Conservation (phyloP, 2,113 vertebrate genomes). For the Sarotherodon lohbergeri region DNA sequence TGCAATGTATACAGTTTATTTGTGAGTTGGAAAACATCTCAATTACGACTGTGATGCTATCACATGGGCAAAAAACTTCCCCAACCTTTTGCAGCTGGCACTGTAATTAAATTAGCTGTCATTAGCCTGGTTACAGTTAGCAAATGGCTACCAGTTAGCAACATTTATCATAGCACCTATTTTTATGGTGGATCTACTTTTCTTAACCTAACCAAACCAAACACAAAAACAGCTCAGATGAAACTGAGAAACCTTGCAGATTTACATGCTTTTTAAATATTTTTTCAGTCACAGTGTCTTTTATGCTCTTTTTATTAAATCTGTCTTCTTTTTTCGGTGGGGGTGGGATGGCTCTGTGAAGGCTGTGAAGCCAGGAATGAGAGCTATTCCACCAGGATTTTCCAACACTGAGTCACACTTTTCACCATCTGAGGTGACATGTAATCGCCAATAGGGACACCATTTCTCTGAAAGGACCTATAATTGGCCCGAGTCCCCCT, state of each 20-base stretch:
- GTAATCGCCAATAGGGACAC: background rate
- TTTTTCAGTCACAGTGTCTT: background rate
- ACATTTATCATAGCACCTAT: background rate
- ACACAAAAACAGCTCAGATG: background rate
- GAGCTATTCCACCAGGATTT: background rate
- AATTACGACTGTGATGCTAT: background rate
- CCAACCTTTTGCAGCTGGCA: background rate
- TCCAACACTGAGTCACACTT: background rate
- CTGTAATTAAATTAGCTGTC: background rate
- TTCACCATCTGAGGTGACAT: background rate
- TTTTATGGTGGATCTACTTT: background rate
- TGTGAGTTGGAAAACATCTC: background rate
- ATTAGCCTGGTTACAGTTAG: background rate
- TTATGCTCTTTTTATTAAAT: background rate
- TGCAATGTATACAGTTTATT: background rate
- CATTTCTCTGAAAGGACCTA: background rate
- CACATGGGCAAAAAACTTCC: background rate
- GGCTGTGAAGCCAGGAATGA: background rate
- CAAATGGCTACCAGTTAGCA: background rate
- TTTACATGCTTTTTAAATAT: background rate
- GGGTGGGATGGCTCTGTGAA: background rate
- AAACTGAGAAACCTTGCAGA: background rate
- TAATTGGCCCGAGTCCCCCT: background rate
- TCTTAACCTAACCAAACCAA: background rate
- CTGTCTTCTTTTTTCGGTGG: background rate